Evolutionary conservation across 2,113 vertebrate genomes (phyloP), one percentile per base, ranked within the genome.

Genomic region (Murina feae): DNA sequence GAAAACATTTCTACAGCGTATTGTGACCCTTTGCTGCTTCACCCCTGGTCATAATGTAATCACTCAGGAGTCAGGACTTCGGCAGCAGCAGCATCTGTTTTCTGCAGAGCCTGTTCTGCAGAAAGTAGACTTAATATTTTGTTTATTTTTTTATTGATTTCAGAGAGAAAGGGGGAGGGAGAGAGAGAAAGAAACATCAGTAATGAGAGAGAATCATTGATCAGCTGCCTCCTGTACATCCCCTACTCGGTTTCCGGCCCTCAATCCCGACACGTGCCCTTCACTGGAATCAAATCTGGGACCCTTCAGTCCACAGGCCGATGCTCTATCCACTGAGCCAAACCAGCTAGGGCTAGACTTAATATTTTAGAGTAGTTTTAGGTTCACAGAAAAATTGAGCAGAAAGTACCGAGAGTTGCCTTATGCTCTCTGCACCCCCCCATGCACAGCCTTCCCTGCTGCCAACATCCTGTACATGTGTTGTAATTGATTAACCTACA

Each of bases 31-130:
- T 95, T 69, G 55, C 20, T 51, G 13, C 42, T 81, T 91, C 53
- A 17, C 12, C 60, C 3, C 35, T 80, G 35, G 37, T 89, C 13
- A 55, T 85, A 79, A 94, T 83, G 94, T 68, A 85, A 72, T 72
- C 55, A 60, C 39, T 44, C 16, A 51, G 20, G 44, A 80, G 44
- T 87, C 44, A 81, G 39, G n/a, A 68, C 47, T 82, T 66, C 10
- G 32, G 68, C 75, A 71, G 25, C 21, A 55, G 68, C 9, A 18
- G 30, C 14, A n/a, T 81, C 25, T 63, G 37, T 30, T 81, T 60
- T 82, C 32, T 90, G 16, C 30, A 93, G 79, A 86, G 30, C 51
- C 89, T 32, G 16, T 6, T 69, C 39, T 92, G 6, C 9, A 78
- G 86, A 88, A 79, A 89, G 42, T 51, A 32, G 23, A 23, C 44